phyloP scores from a whole-genome alignment of 2,113 vertebrate genomes.

The Bos javanicus region DNA sequence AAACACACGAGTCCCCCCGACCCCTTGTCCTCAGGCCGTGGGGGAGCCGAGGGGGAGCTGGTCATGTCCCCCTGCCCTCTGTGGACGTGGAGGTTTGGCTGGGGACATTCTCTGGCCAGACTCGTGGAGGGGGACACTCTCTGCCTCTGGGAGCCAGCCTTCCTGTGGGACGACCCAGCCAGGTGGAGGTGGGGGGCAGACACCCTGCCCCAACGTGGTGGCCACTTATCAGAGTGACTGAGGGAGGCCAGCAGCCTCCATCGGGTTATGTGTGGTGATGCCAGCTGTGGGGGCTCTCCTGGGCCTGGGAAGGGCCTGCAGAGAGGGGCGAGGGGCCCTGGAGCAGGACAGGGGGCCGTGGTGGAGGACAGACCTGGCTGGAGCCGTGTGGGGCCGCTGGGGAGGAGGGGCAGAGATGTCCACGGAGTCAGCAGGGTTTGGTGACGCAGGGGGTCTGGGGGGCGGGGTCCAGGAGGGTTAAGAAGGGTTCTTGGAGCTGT shows the following conservation, averaged over 20 bases:
- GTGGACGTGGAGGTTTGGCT: background rate
- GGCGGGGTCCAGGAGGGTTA: background rate
- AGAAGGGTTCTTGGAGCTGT: background rate
- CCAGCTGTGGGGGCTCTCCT: background rate
- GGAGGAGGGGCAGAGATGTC: background rate
- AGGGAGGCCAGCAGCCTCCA: background rate
- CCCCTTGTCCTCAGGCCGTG: background rate
- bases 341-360: background rate
- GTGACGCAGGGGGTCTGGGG: rapidly evolving
- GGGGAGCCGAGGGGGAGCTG: background rate
- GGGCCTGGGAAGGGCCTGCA: too few relatives aligned
- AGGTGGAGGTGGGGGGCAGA: background rate
- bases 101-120: background rate
- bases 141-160: background rate
- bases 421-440: background rate
- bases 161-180: background rate
- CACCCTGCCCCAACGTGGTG: background rate
- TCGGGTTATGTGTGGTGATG: too few relatives aligned
- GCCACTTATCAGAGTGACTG: background rate
- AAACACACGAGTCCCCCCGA: rapidly evolving
- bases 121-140: background rate
- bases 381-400: background rate
- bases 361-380: background rate
- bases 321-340: background rate
- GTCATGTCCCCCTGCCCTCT: background rate